Evolutionary conservation across 2,888 invertebrate species (phyloP).

Genomic region (Stramonita haemastoma): DNA sequence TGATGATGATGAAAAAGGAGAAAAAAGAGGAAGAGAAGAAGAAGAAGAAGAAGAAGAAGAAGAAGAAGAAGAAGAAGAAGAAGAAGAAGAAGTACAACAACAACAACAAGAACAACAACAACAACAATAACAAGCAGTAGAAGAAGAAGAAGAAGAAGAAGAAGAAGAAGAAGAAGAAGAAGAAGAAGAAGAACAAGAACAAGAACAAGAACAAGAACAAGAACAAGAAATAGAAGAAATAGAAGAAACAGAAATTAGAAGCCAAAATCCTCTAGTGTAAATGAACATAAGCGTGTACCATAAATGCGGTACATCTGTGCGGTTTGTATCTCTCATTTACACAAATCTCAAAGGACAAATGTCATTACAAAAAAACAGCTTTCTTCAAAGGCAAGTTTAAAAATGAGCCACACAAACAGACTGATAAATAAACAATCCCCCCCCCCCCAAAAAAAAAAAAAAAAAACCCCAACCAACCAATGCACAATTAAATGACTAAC

Average conservation of each 20-base stretch:
- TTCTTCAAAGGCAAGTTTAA: too few species aligned
- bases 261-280: neutral
- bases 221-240: neutral
- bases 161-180: neutral
- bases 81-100: neutral
- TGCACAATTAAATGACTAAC: too few species aligned
- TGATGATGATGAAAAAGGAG: neutral
- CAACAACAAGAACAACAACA: neutral
- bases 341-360: too few species aligned
- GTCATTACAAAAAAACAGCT: too few species aligned
- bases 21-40: neutral
- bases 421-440: too few species aligned
- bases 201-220: neutral
- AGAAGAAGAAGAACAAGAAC: neutral
- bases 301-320: too few species aligned
- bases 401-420: too few species aligned
- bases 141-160: neutral
- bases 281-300: too few species aligned
- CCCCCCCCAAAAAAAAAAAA: too few species aligned
- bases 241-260: neutral
- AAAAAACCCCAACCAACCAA: too few species aligned
- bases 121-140: neutral
- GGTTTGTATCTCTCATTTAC: too few species aligned
- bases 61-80: neutral
- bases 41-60: neutral